A percentile compares a stretch with the other conserved stretches of the same genome.
Evolutionary conservation across 2,888 invertebrate species (phyloP).

Genomic region (Clostera curtula): DNA sequence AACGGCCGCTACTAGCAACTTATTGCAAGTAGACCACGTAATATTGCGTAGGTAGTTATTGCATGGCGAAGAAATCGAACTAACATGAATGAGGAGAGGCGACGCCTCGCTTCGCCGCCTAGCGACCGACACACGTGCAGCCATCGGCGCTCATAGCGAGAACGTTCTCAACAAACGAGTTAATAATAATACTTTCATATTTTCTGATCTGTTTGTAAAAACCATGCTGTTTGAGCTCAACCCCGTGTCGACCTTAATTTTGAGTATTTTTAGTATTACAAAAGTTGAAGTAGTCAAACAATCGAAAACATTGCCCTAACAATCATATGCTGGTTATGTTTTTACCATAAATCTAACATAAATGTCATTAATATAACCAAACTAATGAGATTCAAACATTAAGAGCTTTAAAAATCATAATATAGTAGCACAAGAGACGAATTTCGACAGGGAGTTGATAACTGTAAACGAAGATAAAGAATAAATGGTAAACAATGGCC

Average conservation of each 20-base stretch:
- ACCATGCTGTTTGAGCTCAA: conserved; percentile 21
- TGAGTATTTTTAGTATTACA: too few species aligned
- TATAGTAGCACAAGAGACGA: conserved; percentile 58
- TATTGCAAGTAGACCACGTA: conserved; percentile 32
- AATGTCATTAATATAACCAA: conserved; percentile 7
- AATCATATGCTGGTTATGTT: too few species aligned
- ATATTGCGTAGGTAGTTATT: conserved; percentile 39
- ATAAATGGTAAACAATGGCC: conserved; percentile 64
- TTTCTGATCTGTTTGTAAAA: conserved; percentile 26
- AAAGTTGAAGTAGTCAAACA: too few species aligned
- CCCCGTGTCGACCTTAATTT: too few species aligned
- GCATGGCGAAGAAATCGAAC: conserved; percentile 40
- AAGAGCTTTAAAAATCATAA: too few species aligned
- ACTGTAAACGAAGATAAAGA: conserved; percentile 54
- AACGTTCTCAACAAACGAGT: conserved; percentile 42
- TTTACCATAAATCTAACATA: conserved; percentile 5
- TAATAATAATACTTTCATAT: conserved; percentile 43
- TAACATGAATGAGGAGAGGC: conserved; percentile 56
- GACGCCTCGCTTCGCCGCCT: conserved; percentile 51
- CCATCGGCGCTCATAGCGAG: conserved; percentile 32
- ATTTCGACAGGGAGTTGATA: conserved; percentile 59
- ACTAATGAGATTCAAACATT: conserved; percentile 14
- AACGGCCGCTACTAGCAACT: conserved; percentile 28
- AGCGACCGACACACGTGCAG: conserved; percentile 55
- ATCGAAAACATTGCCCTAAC: too few species aligned